Percentiles rank a stretch among this genome's conserved stretches.
Evolutionary conservation across 1,140 invertebrate genomes (phyloP).

Genomic region (Drosophila varians): DNA sequence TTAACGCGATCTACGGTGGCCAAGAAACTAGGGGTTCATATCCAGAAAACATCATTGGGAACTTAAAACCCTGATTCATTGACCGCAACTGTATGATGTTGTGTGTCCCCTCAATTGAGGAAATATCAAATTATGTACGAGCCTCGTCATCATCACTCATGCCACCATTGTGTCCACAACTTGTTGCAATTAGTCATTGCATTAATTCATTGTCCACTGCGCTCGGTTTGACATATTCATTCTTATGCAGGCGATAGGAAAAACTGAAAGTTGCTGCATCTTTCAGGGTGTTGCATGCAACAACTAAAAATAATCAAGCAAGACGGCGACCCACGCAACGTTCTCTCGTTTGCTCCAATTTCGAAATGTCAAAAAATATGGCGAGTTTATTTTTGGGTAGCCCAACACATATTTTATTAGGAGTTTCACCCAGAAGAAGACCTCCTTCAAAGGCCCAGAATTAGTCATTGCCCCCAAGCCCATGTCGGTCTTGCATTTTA

Average conservation of each 20-base stretch:
- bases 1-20: slow-evolving; percentile 14
- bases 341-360: slow-evolving; percentile 58
- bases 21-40: background rate
- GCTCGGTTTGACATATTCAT: slow-evolving; percentile 9
- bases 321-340: slow-evolving; percentile 69
- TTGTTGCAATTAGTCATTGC: slow-evolving; percentile 65
- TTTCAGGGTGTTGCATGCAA: background rate
- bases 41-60: background rate
- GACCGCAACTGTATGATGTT: slow-evolving; percentile 17
- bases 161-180: slow-evolving; percentile 44
- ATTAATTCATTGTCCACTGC: slow-evolving; percentile 19
- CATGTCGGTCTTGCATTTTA: slow-evolving; percentile 12
- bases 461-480: too few species aligned
- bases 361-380: slow-evolving; percentile 61
- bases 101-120: slow-evolving; percentile 63
- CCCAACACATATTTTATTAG: slow-evolving; percentile 14
- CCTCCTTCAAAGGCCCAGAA: slow-evolving; percentile 21
- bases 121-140: slow-evolving; percentile 74
- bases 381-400: slow-evolving; percentile 39
- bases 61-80: background rate
- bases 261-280: background rate
- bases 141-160: slow-evolving; percentile 42
- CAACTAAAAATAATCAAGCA: slow-evolving; percentile 54
- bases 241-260: slow-evolving; percentile 18
- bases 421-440: slow-evolving; percentile 2